Base-by-base conservation (phyloP, 2,113 vertebrate species). In the Callaeas wilsoni region DNA sequence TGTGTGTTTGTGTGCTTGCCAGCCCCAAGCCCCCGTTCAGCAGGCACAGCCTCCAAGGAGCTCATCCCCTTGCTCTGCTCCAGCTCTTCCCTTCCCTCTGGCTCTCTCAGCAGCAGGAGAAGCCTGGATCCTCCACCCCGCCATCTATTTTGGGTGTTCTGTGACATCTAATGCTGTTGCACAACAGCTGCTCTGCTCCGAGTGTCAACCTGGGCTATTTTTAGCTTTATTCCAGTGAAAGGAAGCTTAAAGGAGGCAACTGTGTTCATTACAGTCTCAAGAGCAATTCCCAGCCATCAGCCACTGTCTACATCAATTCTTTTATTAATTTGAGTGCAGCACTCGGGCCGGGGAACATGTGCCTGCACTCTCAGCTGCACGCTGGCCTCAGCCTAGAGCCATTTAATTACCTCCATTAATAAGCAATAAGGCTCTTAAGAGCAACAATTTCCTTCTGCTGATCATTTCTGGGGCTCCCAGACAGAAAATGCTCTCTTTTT, bases 371-470 rank as follows among this genome's bases (percentile, higher is more conserved):
- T 37, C 18, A n/a, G 59, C 65, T 68, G 71, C n/a, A 29, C 16
- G 27, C 70, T 79, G 59, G 30, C 69, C 84, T 93, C 70, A 67
- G 84, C 94, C 88, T 67, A 74, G 81, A 91, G 46, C 62, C 84
- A 56, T 86, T 95, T 95, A 93, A 92, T 91, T 93, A 86, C 79
- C 64, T 20, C 32, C 67, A 78, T 90, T 94, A 95, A 96, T 88
- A 90, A 93, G 57, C 57, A 93, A 81, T 89, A 91, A 95, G 49
- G 76, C 52, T 95, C 37, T 91, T 95, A 86, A 78, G 46, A 89
- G 64, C 47, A 84, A 80, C 71, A 69, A 60, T 87, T 87, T 75
- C 62, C 73, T 91, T 89, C 49, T 63, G 46, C 50, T 89, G 71
- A 63, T 73, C 60, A 32, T 56, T 92, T 91, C 67, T 76, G 60